Evolutionary conservation across 92 coral and sea anemone species (phyloP).

Genomic region (Blastomussa wellsi): DNA sequence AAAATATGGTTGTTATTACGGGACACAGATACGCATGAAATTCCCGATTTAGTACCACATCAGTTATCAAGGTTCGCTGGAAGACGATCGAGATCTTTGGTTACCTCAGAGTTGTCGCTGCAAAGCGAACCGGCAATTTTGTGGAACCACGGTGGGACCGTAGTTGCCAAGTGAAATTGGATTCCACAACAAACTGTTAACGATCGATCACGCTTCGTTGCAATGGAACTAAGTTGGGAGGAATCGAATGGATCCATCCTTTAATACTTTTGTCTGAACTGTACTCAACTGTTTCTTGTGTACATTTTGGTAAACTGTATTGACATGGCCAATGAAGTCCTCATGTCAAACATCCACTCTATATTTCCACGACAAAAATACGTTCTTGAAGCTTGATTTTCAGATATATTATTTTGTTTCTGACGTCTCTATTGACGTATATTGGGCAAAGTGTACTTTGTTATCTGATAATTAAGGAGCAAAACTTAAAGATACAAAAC

Average conservation of each 20-base stretch:
- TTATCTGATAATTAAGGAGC: not conserved
- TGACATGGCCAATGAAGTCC: slow-evolving; percentile 7
- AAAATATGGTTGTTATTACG: slow-evolving; percentile 1
- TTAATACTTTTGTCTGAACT: not conserved
- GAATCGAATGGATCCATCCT: slow-evolving; percentile 23
- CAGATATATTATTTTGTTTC: not conserved
- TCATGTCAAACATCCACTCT: not conserved
- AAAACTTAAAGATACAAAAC: not conserved
- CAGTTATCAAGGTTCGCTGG: not conserved
- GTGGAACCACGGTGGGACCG: not conserved
- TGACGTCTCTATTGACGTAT: not conserved
- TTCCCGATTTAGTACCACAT: not conserved
- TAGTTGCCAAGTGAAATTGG: slow-evolving; percentile 22
- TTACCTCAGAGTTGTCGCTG: not conserved
- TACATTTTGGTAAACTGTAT: not conserved
- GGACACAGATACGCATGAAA: not conserved
- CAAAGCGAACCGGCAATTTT: not conserved
- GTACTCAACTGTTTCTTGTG: not conserved
- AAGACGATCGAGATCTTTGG: not conserved
- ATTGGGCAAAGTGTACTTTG: not conserved
- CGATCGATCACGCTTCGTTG: not conserved
- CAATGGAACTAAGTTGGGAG: not conserved
- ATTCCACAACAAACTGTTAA: not conserved
- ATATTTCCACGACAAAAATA: not conserved
- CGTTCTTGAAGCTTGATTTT: not conserved